Evolutionary conservation across 2,113 vertebrate species (phyloP), one percentile per base, ranked within the genome.

Genomic region (Tachysurus fulvidraco): DNA sequence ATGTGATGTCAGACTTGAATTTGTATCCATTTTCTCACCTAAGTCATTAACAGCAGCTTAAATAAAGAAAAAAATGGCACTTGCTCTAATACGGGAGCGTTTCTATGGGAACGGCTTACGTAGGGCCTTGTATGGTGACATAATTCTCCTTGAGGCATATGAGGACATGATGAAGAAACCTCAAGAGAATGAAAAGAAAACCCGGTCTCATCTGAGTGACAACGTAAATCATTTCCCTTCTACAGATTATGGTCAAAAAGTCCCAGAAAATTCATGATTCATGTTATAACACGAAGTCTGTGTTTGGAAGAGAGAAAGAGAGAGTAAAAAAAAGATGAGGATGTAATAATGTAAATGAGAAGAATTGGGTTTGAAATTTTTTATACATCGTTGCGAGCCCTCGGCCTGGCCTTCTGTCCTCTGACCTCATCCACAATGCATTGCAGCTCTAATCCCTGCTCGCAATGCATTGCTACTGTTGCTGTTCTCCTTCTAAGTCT

Each of bases 381-480:
- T 10, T 36, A 13, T 92, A 71, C 79, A 67, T 3, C 46, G 59
- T 19, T 82, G 52, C 30, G 54, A 30, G 52, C 8, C 16, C 60
- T 65, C n/a, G 12, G 62, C 25, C 9, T 1, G 64, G 44, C 89
- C 90, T 91, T 67, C 83, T 93, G 92, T 93, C 89, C 85, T 44
- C 44, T 14, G 87, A 13, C 30, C 92, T 93, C 93, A 90, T 95
- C 90, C 89, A 85, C 88, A 86, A 95, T 94, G 93, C 93, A 95
- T 93, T 93, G 91, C 86, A 91, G 77, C 83, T 77, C 65, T 94
- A 93, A 94, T 93, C 92, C 89, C 90, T 87, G 90, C 85, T 77
- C 86, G 76, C 91, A 88, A 91, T 87, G 91, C 89, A 92, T 91
- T 89, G 79, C 74, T 89, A 88, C 89, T 90, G 90, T 92, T 91